phyloP scores from a whole-genome alignment of 1,140 invertebrate species.

The Pseudomyrmex flavicornis region DNA sequence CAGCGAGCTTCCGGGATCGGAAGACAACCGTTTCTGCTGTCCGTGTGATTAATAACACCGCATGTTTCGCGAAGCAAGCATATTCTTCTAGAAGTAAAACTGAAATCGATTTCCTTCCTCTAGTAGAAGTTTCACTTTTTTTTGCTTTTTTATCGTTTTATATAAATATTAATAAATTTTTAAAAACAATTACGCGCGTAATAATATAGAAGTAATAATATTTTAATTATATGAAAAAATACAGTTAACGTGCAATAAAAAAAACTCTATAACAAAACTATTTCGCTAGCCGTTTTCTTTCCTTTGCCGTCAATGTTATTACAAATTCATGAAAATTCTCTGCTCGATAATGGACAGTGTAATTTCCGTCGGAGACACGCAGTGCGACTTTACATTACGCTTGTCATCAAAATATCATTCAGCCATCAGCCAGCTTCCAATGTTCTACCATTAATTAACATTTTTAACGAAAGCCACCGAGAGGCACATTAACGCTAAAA shows the following conservation, averaged over 20 bases:
- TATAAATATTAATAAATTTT: background rate
- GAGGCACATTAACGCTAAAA: conserved; percentile 30
- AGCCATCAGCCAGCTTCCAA: background rate
- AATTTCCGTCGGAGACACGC: background rate
- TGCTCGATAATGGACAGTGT: background rate
- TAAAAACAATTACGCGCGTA: background rate
- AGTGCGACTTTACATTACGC: background rate
- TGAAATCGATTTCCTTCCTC: background rate
- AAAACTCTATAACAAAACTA: background rate
- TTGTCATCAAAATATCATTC: background rate
- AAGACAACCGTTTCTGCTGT: conserved; percentile 31
- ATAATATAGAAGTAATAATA: no score
- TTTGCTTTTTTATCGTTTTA: background rate
- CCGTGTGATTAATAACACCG: conserved; percentile 44
- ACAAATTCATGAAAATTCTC: background rate
- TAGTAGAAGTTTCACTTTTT: background rate
- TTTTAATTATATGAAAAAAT: no score
- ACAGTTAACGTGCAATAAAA: no score
- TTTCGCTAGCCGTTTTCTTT: background rate
- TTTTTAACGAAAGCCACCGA: conserved; percentile 15
- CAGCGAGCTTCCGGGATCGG: conserved; percentile 35
- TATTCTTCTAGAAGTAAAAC: conserved; percentile 10
- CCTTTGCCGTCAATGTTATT: background rate
- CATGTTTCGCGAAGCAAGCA: background rate
- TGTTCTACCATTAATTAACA: conserved; percentile 14